These are phyloP conservation scores for Geotrupes spiniger DNA, from an alignment of 2,888 invertebrate genomes.

Conservation along the genomic window DNA sequence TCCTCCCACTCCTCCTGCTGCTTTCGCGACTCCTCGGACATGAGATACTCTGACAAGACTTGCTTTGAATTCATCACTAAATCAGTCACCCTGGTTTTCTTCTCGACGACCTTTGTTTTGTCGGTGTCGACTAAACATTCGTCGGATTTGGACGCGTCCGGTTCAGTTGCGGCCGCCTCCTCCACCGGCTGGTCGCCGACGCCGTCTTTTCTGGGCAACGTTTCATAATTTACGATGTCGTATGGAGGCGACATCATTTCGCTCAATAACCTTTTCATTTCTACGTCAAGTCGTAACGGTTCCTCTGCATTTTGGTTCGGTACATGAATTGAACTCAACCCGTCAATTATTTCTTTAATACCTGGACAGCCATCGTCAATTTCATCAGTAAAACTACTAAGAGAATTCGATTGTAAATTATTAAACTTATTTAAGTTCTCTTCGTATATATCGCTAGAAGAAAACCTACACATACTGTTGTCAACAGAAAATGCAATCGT, in stretches of 20 bases:
- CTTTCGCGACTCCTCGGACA: slow-evolving; percentile 31
- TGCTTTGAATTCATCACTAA: slow-evolving; percentile 47
- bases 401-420: too few species aligned
- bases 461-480: slow-evolving; percentile 11
- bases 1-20: slow-evolving; percentile 38
- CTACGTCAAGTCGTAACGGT: slow-evolving; percentile 22
- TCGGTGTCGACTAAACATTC: slow-evolving; percentile 45
- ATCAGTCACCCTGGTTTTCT: slow-evolving; percentile 49
- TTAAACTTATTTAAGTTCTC: slow-evolving; percentile 7
- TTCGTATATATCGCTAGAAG: neutral
- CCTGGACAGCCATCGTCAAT: slow-evolving; percentile 13
- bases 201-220: slow-evolving; percentile 41
- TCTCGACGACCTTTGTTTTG: slow-evolving; percentile 47
- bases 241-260: slow-evolving; percentile 49
- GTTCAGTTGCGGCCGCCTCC: slow-evolving; percentile 45
- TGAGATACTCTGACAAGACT: slow-evolving; percentile 35
- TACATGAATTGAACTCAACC: slow-evolving; percentile 26
- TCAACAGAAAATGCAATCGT: slow-evolving; percentile 20
- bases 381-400: slow-evolving; percentile 6
- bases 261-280: slow-evolving; percentile 29
- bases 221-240: slow-evolving; percentile 46
- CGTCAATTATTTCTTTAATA: slow-evolving; percentile 28
- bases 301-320: slow-evolving; percentile 18
- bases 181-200: slow-evolving; percentile 49
- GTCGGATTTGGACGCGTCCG: slow-evolving; percentile 46